phyloP scores from a whole-genome alignment of 2,113 vertebrate genomes.

The Rhinichthys klamathensis region DNA sequence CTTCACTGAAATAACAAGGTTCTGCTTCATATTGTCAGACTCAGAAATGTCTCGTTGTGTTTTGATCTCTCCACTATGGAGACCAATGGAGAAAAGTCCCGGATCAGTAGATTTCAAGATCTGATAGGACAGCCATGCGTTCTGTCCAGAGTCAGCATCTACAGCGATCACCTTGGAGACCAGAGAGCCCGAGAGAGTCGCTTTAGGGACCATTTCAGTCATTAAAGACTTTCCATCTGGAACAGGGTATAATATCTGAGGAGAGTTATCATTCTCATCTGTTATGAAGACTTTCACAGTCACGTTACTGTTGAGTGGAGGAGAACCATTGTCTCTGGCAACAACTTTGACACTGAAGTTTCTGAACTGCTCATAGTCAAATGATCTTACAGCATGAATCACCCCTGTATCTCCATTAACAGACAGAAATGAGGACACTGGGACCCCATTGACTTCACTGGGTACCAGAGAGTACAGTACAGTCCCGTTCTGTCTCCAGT shows the following conservation, averaged over 20 bases:
- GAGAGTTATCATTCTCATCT: slow-evolving; percentile 69
- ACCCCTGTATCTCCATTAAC: slow-evolving; percentile 71
- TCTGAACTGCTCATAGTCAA: slow-evolving; percentile 71
- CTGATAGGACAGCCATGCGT: slow-evolving; percentile 58
- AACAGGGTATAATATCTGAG: slow-evolving; percentile 66
- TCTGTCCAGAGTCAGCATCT: slow-evolving; percentile 61
- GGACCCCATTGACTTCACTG: slow-evolving; percentile 52
- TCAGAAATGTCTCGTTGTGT: slow-evolving; percentile 52
- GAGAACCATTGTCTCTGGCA: slow-evolving; percentile 68
- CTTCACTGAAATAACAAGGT: slow-evolving; percentile 55
- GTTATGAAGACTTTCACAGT: slow-evolving; percentile 65
- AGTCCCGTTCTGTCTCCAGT: slow-evolving; percentile 68
- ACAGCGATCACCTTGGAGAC: slow-evolving; percentile 70
- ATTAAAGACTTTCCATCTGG: slow-evolving; percentile 57
- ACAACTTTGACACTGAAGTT: slow-evolving; percentile 63
- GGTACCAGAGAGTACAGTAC: slow-evolving; percentile 69
- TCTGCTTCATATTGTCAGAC: slow-evolving; percentile 46
- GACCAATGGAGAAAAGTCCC: slow-evolving; percentile 52
- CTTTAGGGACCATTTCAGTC: slow-evolving; percentile 68
- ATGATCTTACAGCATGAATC: slow-evolving; percentile 68
- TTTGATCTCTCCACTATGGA: slow-evolving; percentile 53
- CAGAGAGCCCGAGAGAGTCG: slow-evolving; percentile 65
- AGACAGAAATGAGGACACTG: slow-evolving; percentile 70
- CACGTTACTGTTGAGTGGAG: slow-evolving; percentile 65
- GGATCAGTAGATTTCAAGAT: slow-evolving; percentile 58